Base-by-base conservation (phyloP, 2,888 invertebrate species). In the Omphaloscelis lunosa region DNA sequence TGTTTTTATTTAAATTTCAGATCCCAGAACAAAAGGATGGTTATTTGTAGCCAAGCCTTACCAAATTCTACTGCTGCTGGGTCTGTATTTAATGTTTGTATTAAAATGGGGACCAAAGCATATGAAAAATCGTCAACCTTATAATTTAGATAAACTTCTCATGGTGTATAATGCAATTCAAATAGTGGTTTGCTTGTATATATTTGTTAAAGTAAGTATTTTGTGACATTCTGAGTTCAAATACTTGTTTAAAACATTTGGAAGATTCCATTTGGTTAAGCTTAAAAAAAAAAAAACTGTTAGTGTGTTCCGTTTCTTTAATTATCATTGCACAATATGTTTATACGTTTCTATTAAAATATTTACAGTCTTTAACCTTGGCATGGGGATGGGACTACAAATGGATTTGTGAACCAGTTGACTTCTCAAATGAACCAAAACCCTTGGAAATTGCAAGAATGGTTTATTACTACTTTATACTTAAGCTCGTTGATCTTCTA, bases 151-250 rank as follows among this genome's bases (percentile, higher is more conserved):
- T 39, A 97, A 96, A 86, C 78, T 98, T 27, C 95, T 98, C 87
- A 97, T 98, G 78, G 89, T 97, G 0, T 98, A 98, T 90, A 98
- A 98, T 89, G 92, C 97, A 0, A 70, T 97, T 6, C 98, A 98
- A 97, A 97, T 98, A 23, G 5, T 97, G 0, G 86, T 97, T 20
- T 98, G 97, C 80, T 85, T 92, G 0, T 97, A 95, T 85, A 82
- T 98, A 61, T 97, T 97, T 86, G 91, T 95, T 69, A 94, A 94
- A 79, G 98, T 97, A 94, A 95, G 93, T 92, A 34, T n/a, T 61
- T 70, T 27, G 15, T 53, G 34, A n/a, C 34, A 11, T 51, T 72
- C 51, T 53, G 7, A 48, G 15, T 73, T 20, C 3, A 70, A 45
- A 5, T 23, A 45, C 12, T 69, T 53, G 12, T 58, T 58, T 39